These are phyloP conservation scores for Lethenteron reissneri DNA, from an alignment of 2,113 vertebrate species.

Conservation along the genomic window DNA sequence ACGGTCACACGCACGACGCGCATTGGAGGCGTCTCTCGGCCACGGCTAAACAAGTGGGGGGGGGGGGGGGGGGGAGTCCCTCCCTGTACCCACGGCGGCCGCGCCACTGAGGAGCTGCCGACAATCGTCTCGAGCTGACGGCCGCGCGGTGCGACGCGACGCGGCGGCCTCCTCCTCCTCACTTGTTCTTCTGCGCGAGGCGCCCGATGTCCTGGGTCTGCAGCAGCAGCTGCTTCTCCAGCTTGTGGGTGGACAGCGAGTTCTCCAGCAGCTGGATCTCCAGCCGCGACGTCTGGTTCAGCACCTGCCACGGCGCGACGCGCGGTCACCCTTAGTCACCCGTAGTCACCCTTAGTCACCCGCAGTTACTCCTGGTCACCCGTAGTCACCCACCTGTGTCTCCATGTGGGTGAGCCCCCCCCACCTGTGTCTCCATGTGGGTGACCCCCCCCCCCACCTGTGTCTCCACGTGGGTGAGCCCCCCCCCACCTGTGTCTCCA, in stretches of 20 bases:
- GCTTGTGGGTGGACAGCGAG: slow-evolving; percentile 43
- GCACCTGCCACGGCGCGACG: slow-evolving; percentile 24
- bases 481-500: too few species aligned
- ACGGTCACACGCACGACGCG: background rate
- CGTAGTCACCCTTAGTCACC: background rate
- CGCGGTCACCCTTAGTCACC: too few species aligned
- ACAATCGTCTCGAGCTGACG: background rate
- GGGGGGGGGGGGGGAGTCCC: background rate
- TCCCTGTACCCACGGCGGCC: background rate
- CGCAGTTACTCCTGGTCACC: too few species aligned
- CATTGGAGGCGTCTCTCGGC: background rate
- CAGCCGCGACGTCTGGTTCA: slow-evolving; percentile 49
- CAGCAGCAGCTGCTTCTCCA: slow-evolving; percentile 52
- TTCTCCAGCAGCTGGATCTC: slow-evolving; percentile 52
- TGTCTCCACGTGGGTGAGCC: too few species aligned
- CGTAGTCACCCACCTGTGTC: too few species aligned
- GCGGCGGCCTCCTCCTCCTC: slow-evolving; percentile 6
- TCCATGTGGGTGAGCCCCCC: too few species aligned
- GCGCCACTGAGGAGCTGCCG: background rate
- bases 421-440: too few species aligned
- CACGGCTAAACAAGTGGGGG: background rate
- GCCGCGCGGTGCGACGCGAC: background rate
- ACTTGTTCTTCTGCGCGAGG: slow-evolving; percentile 55
- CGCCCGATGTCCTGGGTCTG: slow-evolving; percentile 42
- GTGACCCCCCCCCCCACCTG: too few species aligned